Evolutionary conservation across 2,113 vertebrate species (phyloP), one percentile per base, ranked within the genome.

Genomic region (Lota lota): DNA sequence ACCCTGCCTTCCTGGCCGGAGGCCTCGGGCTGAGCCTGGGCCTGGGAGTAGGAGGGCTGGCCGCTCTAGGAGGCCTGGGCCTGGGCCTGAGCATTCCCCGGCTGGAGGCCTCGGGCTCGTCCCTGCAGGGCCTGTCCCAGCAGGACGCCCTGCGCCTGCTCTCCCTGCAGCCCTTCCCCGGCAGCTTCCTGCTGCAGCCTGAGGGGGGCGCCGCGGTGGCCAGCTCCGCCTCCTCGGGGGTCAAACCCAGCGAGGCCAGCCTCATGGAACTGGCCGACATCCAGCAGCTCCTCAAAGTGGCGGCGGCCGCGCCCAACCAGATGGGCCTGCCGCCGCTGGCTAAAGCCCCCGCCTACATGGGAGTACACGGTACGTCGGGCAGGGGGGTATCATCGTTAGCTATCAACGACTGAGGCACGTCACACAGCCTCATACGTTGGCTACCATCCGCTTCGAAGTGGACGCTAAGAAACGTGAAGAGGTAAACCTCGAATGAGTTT

Each of bases 241-340:
- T 16, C 92, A 97, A 91, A 80, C 92, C 17, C 75, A 90, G 91
- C 1, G 85, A 80, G 70, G 75, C 64, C 0, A 70, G 75, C 5
- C 2, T 83, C 47, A 67, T 95, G 56, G 96, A 98, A 84, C 87
- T 99, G 78, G 96, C 96, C 0, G 96, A 99, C 82, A 97, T 99
- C 85, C 96, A 97, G 84, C 96, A 98, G 90, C 98, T 99, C 82
- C 93, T 98, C 74, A 96, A 96, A 79, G 95, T 98, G 90, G 93
- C 97, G 2, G 84, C 95, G 1, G 92, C 95, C 0, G 93, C 93
- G 0, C 93, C 94, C 2, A 93, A 93, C 36, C 96, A 95, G 10
- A 94, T 97, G 69, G 95, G 93, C 75, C 93, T 97, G 74, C 95
- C 96, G 0, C 88, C 94, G 0, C 92, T 96, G 75, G 93, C 96